Percentiles rank a stretch among this genome's conserved stretches.
These are phyloP conservation scores for Callipepla squamata DNA, from an alignment of 2,113 vertebrate species.

Conservation along the genomic window DNA sequence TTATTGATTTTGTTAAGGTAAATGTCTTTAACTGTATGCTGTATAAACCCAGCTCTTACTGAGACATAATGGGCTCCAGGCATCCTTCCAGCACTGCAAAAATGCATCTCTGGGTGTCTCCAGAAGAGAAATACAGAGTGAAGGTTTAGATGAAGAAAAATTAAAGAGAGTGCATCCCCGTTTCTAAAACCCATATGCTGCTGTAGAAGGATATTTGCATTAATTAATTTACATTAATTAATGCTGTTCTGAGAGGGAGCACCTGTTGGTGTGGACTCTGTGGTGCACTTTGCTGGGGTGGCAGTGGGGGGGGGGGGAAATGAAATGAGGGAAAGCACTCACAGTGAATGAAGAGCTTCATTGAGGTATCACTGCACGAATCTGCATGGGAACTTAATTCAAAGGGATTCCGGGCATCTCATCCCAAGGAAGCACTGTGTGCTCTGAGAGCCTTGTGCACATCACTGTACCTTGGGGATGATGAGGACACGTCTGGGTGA, in stretches of 20 bases:
- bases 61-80: slow-evolving; percentile 44
- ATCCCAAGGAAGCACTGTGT: rapidly evolving
- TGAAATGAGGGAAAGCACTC: not conserved
- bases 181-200: not conserved
- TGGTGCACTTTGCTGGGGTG: not conserved
- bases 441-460: not conserved
- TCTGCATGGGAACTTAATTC: not conserved
- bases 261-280: not conserved
- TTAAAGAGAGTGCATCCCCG: not conserved
- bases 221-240: not conserved
- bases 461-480: rapidly evolving
- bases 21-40: slow-evolving; percentile 40
- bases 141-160: not conserved
- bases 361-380: not conserved
- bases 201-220: not conserved
- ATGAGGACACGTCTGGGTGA: not conserved
- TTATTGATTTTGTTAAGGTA: slow-evolving; percentile 72
- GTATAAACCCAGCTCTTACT: not conserved
- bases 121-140: not conserved
- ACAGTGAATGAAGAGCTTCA: not conserved
- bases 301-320: not conserved
- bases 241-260: not conserved
- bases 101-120: slow-evolving; percentile 11
- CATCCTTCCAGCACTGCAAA: slow-evolving; percentile 36
- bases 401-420: not conserved